Conservation (phyloP, 2,888 invertebrate species). For the Ormyrus pomaceus region DNA sequence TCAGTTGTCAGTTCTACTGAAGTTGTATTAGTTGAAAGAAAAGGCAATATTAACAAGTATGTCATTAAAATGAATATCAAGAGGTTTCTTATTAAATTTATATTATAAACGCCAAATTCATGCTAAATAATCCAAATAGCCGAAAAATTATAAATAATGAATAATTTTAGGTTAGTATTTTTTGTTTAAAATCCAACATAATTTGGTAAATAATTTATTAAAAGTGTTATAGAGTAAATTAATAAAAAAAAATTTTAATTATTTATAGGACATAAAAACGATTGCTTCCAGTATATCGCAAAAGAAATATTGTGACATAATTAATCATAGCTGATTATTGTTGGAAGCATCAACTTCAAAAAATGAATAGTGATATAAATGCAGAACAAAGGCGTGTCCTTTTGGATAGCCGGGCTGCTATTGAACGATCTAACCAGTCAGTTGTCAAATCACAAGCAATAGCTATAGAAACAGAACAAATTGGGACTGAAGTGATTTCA, state of each 20-base stretch:
- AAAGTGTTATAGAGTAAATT: too few relatives aligned
- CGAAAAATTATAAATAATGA: neutral
- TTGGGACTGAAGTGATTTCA: constrained; percentile 86
- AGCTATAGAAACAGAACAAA: constrained; percentile 87
- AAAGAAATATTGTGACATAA: neutral
- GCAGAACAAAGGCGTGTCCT: constrained; percentile 79
- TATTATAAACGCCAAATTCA: too few relatives aligned
- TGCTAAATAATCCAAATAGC: too few relatives aligned
- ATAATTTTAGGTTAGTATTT: constrained; percentile 18
- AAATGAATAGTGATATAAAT: constrained; percentile 76
- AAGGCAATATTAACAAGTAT: too few relatives aligned
- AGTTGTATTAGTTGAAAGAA: too few relatives aligned
- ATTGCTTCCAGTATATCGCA: too few relatives aligned
- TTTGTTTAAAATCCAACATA: neutral
- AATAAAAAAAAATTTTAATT: neutral
- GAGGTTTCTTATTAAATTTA: too few relatives aligned
- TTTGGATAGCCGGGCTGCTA: constrained; percentile 77
- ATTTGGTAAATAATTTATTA: neutral
- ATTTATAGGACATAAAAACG: constrained; percentile 1
- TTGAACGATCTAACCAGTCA: constrained; percentile 81
- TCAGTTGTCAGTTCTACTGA: too few relatives aligned
- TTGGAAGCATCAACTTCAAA: neutral
- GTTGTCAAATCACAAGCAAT: constrained; percentile 84
- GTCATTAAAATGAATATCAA: too few relatives aligned
- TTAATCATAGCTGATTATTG: neutral